Base-by-base conservation (phyloP, 2,113 vertebrate species). In the Paradoxurus hermaphroditus region DNA sequence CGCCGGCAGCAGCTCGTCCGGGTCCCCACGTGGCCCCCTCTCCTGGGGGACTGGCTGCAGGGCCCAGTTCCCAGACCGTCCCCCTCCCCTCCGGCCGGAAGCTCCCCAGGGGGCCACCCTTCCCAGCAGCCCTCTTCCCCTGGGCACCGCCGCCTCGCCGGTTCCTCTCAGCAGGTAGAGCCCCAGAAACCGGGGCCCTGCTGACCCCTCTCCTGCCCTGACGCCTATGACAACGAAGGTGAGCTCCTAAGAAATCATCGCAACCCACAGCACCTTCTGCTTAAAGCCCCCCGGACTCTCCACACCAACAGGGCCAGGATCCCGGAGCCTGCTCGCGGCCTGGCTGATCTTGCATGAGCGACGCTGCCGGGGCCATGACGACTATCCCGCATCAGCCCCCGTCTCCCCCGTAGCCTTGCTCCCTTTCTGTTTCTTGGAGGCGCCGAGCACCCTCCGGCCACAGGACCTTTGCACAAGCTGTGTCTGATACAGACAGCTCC, bases 331-430 rank as follows among this genome's bases (percentile, higher is more conserved):
- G 11, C 70, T 4, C 0, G 10, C 0, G 13, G 41, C 36, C n/a
- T 4, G 10, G 21, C 46, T 14, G 25, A 0, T 9, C 36, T 59
- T 10, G 12, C 0, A 1, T 0, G 34, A 1, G 0, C 1, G 46
- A 49, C 1, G 34, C 81, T 27, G 46, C 34, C 5, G 29, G 7
- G 3, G 31, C 77, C 46, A 3, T 0, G 4, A 4, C 15, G 72
- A 34, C 46, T 0, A n/a, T 56, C 49, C 34, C 27, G 29, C 65
- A 21, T 16, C 10, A 19, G 13, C 39, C 53, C 78, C 49, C 19
- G 19, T 31, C 31, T 23, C 49, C 21, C 46, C 49, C 11, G 8
- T 29, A 36, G 31, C 29, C 29, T 21, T 3, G 59, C 10, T 41
- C n/a, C 7, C 16, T 34, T 73, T 46, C 86, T 46, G 53, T 59